Evolutionary conservation across 2,797 vertebrate genomes (phyloP).

Genomic region (Apogon hyalosoma): DNA sequence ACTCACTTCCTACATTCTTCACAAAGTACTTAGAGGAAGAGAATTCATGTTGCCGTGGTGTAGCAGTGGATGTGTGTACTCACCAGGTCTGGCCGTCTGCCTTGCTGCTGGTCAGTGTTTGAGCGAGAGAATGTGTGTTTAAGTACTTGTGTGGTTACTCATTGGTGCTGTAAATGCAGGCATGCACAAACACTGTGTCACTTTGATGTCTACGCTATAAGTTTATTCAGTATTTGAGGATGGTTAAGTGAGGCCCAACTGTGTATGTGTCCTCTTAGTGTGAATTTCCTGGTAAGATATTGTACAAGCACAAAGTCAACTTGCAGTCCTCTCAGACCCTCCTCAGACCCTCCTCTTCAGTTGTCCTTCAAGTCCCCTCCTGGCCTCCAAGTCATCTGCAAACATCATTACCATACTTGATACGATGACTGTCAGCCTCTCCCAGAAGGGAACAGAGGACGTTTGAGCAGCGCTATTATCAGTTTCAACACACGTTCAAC

Average conservation of each 20-base stretch:
- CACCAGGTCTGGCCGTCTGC: conserved; percentile 41
- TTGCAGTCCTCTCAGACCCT: conserved; percentile 16
- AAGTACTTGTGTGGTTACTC: conserved; percentile 59
- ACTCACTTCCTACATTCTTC: conserved; percentile 64
- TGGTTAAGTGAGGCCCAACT: conserved; percentile 28
- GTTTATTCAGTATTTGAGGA: conserved; percentile 62
- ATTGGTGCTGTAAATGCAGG: conserved; percentile 61
- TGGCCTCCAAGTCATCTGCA: conserved; percentile 67
- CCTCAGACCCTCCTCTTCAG: conserved; percentile 33
- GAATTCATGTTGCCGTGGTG: conserved; percentile 37
- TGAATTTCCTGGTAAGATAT: background rate
- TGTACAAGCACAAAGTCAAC: conserved; percentile 29
- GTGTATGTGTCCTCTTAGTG: conserved; percentile 23
- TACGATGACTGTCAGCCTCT: conserved; percentile 51
- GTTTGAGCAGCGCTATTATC: conserved; percentile 57
- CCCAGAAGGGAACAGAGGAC: conserved; percentile 48
- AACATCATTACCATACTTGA: conserved; percentile 71
- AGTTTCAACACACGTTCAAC: conserved; percentile 50
- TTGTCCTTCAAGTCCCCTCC: conserved; percentile 42
- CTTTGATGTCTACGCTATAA: conserved; percentile 69
- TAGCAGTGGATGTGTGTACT: conserved; percentile 43
- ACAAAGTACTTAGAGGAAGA: conserved; percentile 39
- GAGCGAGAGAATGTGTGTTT: conserved; percentile 7
- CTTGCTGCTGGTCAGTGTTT: conserved; percentile 29
- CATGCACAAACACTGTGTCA: conserved; percentile 58